phyloP scores from a whole-genome alignment of 2,797 vertebrate species.

The Lemur catta region DNA sequence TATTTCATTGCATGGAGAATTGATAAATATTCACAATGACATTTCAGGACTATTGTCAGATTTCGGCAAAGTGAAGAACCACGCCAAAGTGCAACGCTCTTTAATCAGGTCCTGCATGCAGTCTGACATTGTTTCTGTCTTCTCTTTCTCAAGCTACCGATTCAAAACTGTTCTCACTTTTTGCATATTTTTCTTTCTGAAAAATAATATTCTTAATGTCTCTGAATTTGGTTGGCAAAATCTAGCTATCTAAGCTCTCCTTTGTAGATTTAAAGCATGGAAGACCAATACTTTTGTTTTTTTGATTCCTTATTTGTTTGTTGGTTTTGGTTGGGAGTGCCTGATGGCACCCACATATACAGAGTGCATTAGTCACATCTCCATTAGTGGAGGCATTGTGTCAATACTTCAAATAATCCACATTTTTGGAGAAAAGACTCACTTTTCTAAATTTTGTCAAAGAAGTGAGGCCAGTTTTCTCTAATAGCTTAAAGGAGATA shows the following conservation, averaged over 20 bases:
- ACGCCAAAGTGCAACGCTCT: background rate
- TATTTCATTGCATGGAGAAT: background rate
- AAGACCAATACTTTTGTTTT: background rate
- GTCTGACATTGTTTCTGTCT: background rate
- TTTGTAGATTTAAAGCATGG: background rate
- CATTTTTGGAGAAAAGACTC: background rate
- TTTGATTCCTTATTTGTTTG: background rate
- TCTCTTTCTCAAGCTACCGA: background rate
- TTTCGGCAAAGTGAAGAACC: background rate
- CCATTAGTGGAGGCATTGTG: background rate
- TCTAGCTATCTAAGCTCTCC: background rate
- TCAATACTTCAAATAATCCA: background rate
- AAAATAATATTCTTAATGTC: background rate
- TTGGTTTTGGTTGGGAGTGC: background rate
- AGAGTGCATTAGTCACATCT: background rate
- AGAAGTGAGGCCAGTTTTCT: background rate
- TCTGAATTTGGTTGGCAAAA: background rate
- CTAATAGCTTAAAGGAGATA: background rate
- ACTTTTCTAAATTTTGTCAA: background rate
- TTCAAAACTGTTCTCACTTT: background rate
- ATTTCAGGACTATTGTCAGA: background rate
- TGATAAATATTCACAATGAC: conserved; percentile 30
- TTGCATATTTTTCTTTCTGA: background rate
- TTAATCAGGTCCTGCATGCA: background rate
- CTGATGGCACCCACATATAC: background rate